Evolutionary conservation across 2,797 vertebrate species (phyloP).

Genomic region (Glossophaga mutica): DNA sequence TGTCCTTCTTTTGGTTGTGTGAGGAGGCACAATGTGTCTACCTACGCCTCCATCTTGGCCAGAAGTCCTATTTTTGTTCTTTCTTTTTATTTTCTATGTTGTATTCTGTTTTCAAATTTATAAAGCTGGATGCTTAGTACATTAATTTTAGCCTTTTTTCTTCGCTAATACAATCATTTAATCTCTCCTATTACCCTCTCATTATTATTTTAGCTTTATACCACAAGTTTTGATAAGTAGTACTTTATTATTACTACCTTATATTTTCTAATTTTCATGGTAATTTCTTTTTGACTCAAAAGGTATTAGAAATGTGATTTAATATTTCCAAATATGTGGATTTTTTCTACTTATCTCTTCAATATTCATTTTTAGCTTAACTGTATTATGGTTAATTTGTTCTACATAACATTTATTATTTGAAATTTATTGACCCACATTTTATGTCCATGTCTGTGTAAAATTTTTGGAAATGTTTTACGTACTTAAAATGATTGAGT

Average conservation of each 20-base stretch:
- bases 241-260: neutral
- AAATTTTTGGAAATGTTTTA: neutral
- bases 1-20: too few relatives aligned
- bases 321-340: neutral
- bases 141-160: neutral
- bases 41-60: too few relatives aligned
- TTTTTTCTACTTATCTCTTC: neutral
- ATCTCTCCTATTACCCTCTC: neutral
- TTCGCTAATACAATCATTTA: neutral
- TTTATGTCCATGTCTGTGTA: neutral
- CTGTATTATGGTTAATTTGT: neutral
- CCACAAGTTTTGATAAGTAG: neutral
- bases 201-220: neutral
- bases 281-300: neutral
- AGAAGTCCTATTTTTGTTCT: neutral
- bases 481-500: neutral
- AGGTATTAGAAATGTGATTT: neutral
- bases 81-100: neutral
- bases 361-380: neutral
- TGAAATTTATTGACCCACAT: neutral
- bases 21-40: too few relatives aligned
- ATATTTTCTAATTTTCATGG: neutral
- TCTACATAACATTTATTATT: neutral
- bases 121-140: neutral
- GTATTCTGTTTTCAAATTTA: neutral